Base-by-base conservation (phyloP, 2,113 vertebrate genomes). In the Pelobates fuscus region DNA sequence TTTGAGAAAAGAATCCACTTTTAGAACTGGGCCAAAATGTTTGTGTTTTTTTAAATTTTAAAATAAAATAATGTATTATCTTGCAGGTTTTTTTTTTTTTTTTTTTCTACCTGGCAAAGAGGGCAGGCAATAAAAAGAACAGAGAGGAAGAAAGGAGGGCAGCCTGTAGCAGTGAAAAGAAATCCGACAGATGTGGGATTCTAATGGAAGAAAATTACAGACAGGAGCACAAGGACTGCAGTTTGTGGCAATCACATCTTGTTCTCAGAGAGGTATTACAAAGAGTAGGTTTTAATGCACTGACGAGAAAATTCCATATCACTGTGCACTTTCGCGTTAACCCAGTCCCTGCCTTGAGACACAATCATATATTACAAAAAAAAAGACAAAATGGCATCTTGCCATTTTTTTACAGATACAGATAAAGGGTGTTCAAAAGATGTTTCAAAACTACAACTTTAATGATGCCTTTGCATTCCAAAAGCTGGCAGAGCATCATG, bases 191-290 rank as follows among this genome's bases (percentile, higher is more conserved):
- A 66, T n/a, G 32, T 26, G 11, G 18, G 30, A 11, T 57, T 27
- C 18, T 58, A 66, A 66, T 41, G 18, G 32, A 59, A n/a, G 32
- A 59, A 46, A 67, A 75, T 75, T 75, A 67, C 62, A 65, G 62
- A n/a, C 60, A 12, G 27, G n/a, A 26, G 49, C 52, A 20, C 21
- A 23, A 63, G 21, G 58, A 44, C 41, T 66, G n/a, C 11, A 66
- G 44, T 64, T 41, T 11, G 11, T 20, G 24, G 67, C 23, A 20
- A 59, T 44, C n/a, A 43, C 32, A n/a, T 23, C 52, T 32, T 23
- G 27, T 30, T 32, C 46, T 37, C 29, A 54, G 21, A 52, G 29
- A 41, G 46, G 26, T 7, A 57, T 57, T 64, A 52, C 27, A 65
- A 65, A 63, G 37, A 29, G 5, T 63, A 21, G 52, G 17, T 10